Evolutionary conservation across 2,113 vertebrate genomes (phyloP), one percentile per base, ranked within the genome.

Genomic region (Prionailurus bengalensis): DNA sequence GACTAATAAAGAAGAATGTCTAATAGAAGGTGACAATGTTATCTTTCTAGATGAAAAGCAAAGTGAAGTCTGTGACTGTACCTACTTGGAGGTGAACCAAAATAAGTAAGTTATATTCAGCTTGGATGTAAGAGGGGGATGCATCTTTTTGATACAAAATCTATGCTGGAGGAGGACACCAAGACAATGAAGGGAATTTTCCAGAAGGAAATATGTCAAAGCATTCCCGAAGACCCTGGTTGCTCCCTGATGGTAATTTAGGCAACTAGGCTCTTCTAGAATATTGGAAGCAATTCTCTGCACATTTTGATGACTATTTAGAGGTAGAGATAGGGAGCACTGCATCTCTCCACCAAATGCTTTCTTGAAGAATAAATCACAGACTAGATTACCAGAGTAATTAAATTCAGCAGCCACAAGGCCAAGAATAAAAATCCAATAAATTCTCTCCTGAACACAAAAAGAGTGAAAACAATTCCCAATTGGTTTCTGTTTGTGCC

Each of bases 61-160:
- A 97, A 98, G 83, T 11, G 99, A 99, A 94, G 96, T 99, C 96
- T 99, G 98, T 36, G 99, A 99, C 97, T 99, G 98, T 70, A 97
- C 94, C 70, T 99, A 98, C 91, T 88, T 98, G 39, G 98, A 98
- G 94, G 97, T 99, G 85, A 99, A 99, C 78, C 98, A 95, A 97
- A 99, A 98, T 53, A 98, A 97, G 99, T 99, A 94, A 99, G 99
- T 97, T 84, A 39, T 89, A 80, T 55, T 89, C 17, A 45, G 51
- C 5, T 63, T 5, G 82, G 36, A 2, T 36, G 45, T 48, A 42
- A 91, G 66, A 81, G 21, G 39, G 33, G 15, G 33, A 36, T 76
- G 31, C 45, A 17, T 53, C 25, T 55, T 81, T 78, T 68, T n/a
- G 21, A 61, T 58, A 51, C 36, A 79, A 95, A 78, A 6, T 65